These are phyloP conservation scores for Stenurella melanura DNA, from an alignment of 2,888 invertebrate genomes.

Conservation along the genomic window DNA sequence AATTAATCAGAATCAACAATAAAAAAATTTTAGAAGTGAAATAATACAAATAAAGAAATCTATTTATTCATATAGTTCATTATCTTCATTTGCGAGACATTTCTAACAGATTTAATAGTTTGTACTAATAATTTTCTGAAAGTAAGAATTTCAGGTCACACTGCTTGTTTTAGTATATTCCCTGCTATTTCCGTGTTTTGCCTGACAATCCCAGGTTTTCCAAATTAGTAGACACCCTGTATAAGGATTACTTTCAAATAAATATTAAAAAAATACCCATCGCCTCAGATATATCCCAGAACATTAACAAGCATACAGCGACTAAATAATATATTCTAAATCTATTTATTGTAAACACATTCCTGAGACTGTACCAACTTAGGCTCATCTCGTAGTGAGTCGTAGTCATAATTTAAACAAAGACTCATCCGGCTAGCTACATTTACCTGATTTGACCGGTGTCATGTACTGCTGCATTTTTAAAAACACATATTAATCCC, in stretches of 20 bases:
- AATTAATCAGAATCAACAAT: too few relatives aligned
- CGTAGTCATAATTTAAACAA: conserved; percentile 14
- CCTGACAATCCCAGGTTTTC: too few relatives aligned
- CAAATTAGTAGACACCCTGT: too few relatives aligned
- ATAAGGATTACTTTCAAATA: not conserved
- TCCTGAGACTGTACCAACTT: not conserved
- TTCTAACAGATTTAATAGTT: too few relatives aligned
- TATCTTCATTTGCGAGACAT: too few relatives aligned
- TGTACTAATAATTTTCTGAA: too few relatives aligned
- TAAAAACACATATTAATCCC: conserved; percentile 42
- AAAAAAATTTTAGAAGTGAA: too few relatives aligned
- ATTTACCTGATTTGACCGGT: conserved; percentile 64
- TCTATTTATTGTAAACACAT: conserved; percentile 15
- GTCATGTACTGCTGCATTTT: conserved; percentile 61
- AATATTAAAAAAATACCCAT: not conserved
- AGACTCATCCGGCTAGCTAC: conserved; percentile 31
- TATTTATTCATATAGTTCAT: too few relatives aligned
- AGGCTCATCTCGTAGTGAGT: not conserved
- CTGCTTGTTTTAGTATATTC: too few relatives aligned
- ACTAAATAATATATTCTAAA: not conserved
- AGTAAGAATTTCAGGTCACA: too few relatives aligned
- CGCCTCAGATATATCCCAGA: not conserved
- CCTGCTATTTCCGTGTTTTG: too few relatives aligned
- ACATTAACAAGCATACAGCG: not conserved
- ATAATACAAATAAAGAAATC: too few relatives aligned